Base-by-base conservation (phyloP, 2,888 invertebrate species). In the Brachypalpus laphriformis region DNA sequence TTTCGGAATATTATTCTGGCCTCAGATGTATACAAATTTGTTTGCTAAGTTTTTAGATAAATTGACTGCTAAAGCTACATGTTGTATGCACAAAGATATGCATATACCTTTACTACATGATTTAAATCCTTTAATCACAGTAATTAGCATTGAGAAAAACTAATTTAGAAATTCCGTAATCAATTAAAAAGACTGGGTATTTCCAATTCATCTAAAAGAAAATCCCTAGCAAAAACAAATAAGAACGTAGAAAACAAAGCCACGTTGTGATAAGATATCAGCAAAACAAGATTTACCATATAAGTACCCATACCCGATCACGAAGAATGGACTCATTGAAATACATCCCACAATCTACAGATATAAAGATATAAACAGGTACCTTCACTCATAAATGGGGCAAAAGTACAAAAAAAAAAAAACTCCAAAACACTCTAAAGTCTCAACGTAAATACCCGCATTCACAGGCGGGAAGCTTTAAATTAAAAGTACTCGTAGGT, bases 301-400 rank as follows among this genome's bases (percentile, higher is more conserved):
- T 57, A 57, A 51, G 45, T n/a, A 59, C 47, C 28, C 63, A 37
- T 14, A 28, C 34, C 57, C 40, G 61, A 28, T 75, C 56, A 81
- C 40, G 18, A 72, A 61, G 59, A 71, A 76, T 68, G 47, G 70
- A 71, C 25, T 59, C 75, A 65, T 59, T 76, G n/a, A 57, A 82
- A 61, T 49, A 82, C 72, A 76, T 74, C 77, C 47, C 54, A 25
- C 72, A 72, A 78, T 82, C 77, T 47, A 74, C 49, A 75, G 49
- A 40, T 49, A 51, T 22, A 54, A 25, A 40, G 31, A 54, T 20
- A 49, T 72, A 42, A 20, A 7, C 37, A 20, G 28, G 40, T 20
- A 34, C 47, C 25, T 34, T n/a, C 20, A n/a, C n/a, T 20, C 14
- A 47, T n/a, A 40, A 76, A 28, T 59, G 47, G 47, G 22, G 20